Evolutionary conservation across 2,888 invertebrate species (phyloP), one percentile per base, ranked within the genome.

Genomic region (Papilio protenor): DNA sequence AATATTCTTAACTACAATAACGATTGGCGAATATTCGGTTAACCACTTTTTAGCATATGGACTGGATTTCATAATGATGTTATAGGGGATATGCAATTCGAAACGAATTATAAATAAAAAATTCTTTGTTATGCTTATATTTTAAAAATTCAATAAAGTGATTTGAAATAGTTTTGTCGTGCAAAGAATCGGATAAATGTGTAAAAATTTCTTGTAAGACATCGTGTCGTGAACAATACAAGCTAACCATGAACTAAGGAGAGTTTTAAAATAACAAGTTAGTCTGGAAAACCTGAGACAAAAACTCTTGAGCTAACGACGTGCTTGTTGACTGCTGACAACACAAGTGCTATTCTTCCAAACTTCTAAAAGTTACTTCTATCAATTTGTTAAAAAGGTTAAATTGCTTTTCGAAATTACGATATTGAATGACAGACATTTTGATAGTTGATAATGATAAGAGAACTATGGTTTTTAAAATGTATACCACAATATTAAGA

Each of bases 281-380:
- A 69, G 57, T 23, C 57, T 45, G 45, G 55, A 76, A 76, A 76
- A 76, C 57, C 69, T 45, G 76, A 55, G 69, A 76, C 70, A 76
- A 76, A 76, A 70, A 70, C 76, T 59, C 76, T 76, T 76, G 23
- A 70, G 55, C 69, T 76, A 76, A 76, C 76, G 70, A 76, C 57
- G 76, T 76, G 47, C 75, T 75, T 70, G 57, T 76, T 76, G 45
- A 76, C 55, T 76, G 45, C 69, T 76, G 57, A 70, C 76, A 70
- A 70, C 23, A 18, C 57, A 27, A 76, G 70, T 45, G 45, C 45
- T 47, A 21, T 70, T 57, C 57, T 57, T 57, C 40, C 23, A 70
- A 45, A 55, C 40, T 27, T 76, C 27, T 40, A 57, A 59, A 70
- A 69, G 16, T 57, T 69, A 75, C 40, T 75, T 75, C 69, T 52